Conservation (phyloP, 2,888 invertebrate species). For the Epinotia demarniana region DNA sequence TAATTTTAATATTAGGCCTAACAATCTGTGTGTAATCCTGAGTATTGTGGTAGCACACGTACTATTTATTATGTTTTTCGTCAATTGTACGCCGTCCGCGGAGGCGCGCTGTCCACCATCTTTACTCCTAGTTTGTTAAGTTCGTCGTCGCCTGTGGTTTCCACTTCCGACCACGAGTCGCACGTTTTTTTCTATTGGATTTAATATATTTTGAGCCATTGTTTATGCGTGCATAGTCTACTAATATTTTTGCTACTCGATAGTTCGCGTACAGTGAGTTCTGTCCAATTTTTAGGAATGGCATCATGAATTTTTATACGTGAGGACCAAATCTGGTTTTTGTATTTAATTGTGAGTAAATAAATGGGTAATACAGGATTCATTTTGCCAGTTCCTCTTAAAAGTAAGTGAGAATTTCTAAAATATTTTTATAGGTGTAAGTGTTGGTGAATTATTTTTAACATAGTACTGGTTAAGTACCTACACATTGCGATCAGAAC, state of each 20-base stretch:
- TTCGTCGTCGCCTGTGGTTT: conserved; percentile 76
- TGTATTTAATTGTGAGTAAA: conserved; percentile 65
- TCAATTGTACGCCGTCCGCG: conserved; percentile 55
- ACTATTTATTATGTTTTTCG: not conserved
- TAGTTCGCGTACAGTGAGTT: conserved; percentile 68
- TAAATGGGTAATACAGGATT: conserved; percentile 75
- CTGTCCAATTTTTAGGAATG: conserved; percentile 80
- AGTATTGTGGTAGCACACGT: not conserved
- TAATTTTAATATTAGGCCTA: not conserved
- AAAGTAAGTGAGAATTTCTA: conserved; percentile 84
- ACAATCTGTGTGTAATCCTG: not conserved
- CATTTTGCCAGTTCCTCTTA: conserved; percentile 85
- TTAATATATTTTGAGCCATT: conserved; percentile 79
- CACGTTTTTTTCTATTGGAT: conserved; percentile 70
- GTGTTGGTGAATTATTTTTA: conserved; percentile 81
- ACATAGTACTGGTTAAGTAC: conserved; percentile 70
- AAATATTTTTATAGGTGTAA: conserved; percentile 83
- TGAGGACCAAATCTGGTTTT: conserved; percentile 78
- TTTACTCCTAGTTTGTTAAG: conserved; percentile 75
- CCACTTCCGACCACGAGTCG: conserved; percentile 65
- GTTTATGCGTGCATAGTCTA: conserved; percentile 77
- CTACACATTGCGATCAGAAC: conserved; percentile 51
- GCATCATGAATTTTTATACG: conserved; percentile 78
- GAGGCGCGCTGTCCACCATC: conserved; percentile 65
- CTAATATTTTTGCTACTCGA: conserved; percentile 83